phyloP scores from a whole-genome alignment of 2,113 vertebrate species.

The Thomomys bottae region DNA sequence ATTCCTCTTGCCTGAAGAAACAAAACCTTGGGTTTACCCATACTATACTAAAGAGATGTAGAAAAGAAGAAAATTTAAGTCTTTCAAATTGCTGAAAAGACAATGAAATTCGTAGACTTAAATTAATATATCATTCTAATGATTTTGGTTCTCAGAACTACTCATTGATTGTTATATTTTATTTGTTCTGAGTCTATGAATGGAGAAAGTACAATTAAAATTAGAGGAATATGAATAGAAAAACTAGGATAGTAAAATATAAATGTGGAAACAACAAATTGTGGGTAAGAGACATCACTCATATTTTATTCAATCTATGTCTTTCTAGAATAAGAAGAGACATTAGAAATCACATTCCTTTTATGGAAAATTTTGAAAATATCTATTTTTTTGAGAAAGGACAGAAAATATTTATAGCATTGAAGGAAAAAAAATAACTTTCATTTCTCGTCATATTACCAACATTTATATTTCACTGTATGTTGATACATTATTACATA shows the following conservation, averaged over 20 bases:
- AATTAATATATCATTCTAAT: background rate
- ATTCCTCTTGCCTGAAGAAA: background rate
- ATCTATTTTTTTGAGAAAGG: background rate
- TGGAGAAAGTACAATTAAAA: background rate
- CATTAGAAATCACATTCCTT: background rate
- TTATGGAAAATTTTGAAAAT: constrained; percentile 47
- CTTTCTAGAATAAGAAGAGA: background rate
- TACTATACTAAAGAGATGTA: background rate
- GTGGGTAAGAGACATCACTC: background rate
- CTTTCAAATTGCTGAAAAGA: background rate
- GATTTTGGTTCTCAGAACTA: background rate
- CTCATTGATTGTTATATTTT: background rate
- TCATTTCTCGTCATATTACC: background rate
- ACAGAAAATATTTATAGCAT: background rate
- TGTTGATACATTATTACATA: background rate
- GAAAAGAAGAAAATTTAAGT: background rate
- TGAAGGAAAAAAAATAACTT: background rate
- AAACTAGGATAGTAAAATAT: background rate
- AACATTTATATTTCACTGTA: constrained; percentile 11
- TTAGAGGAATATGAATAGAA: background rate
- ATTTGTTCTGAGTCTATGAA: background rate
- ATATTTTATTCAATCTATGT: background rate
- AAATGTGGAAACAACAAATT: constrained; percentile 14
- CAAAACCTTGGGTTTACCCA: background rate
- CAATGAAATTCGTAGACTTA: background rate